These are phyloP conservation scores for Scotopteryx bipunctaria DNA, from an alignment of 2,888 invertebrate species.

Conservation along the genomic window DNA sequence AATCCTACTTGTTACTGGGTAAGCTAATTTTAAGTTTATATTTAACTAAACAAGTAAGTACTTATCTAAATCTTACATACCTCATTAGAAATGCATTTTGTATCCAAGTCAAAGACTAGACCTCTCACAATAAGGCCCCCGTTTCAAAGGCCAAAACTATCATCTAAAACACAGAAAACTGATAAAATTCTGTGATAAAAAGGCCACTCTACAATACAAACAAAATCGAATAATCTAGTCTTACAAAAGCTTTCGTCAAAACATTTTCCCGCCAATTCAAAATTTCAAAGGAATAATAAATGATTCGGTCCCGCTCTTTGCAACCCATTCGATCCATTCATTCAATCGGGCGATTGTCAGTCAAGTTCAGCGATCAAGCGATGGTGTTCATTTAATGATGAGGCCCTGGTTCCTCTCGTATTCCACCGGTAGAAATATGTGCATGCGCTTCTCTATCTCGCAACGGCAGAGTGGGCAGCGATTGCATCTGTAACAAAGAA, in stretches of 20 bases:
- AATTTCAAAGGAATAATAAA: background rate
- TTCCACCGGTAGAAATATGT: conserved; percentile 87
- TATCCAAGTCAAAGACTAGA: conserved; percentile 26
- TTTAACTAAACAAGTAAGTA: background rate
- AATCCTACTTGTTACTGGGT: conserved; percentile 1
- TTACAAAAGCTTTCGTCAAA: background rate
- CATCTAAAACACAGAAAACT: background rate
- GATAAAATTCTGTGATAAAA: background rate
- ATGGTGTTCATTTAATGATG: conserved; percentile 64
- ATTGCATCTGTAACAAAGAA: conserved; percentile 79
- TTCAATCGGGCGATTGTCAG: conserved; percentile 28
- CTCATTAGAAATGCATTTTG: conserved; percentile 24
- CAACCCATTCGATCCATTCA: conserved; percentile 22
- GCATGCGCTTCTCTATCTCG: conserved; percentile 87
- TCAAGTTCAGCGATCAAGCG: conserved; percentile 40
- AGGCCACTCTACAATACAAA: background rate
- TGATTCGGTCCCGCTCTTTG: background rate
- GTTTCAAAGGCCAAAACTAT: background rate
- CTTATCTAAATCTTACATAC: conserved; percentile 4
- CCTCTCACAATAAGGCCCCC: conserved; percentile 13
- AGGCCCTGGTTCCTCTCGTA: conserved; percentile 64
- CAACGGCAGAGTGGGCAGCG: conserved; percentile 90
- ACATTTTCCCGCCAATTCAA: background rate
- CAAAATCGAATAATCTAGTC: background rate
- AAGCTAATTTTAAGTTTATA: conserved; percentile 13